Evolutionary conservation across 2,888 invertebrate species (phyloP).

Genomic region (Leucozona laternaria): DNA sequence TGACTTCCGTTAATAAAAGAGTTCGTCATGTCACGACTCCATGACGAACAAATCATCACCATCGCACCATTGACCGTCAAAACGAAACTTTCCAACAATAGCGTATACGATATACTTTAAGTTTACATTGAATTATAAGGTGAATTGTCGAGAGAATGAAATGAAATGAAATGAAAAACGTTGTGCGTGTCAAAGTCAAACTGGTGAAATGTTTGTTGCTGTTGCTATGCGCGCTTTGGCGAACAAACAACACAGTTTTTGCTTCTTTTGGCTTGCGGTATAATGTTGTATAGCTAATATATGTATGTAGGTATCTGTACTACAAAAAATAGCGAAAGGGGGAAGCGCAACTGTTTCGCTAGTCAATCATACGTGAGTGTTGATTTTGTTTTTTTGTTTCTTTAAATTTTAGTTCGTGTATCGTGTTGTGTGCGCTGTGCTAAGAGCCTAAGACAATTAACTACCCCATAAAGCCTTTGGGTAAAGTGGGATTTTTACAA

Average conservation of each 20-base stretch:
- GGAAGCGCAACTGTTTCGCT: conserved; percentile 53
- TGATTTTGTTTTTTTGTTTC: not conserved
- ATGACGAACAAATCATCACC: conserved; percentile 45
- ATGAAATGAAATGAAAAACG: conserved; percentile 35
- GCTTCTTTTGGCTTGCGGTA: conserved; percentile 20
- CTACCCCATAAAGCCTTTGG: not conserved
- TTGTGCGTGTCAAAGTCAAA: conserved; percentile 47
- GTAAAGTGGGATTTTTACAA: not conserved
- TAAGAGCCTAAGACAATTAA: conserved; percentile 16
- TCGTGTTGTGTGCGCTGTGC: conserved; percentile 13
- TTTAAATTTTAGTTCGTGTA: conserved; percentile 11
- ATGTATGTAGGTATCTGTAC: not conserved
- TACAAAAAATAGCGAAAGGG: conserved; percentile 29
- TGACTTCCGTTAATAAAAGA: conserved; percentile 63
- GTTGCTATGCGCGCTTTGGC: conserved; percentile 66
- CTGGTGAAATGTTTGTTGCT: conserved; percentile 49
- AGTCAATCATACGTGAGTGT: conserved; percentile 41
- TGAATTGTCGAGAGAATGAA: conserved; percentile 41
- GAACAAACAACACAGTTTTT: conserved; percentile 11
- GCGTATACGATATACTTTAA: not conserved
- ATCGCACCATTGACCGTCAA: conserved; percentile 10
- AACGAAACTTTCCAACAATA: conserved; percentile 28
- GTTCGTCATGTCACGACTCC: conserved; percentile 62
- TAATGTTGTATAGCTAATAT: not conserved
- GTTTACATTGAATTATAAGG: conserved; percentile 26